Conservation (phyloP, 2,113 vertebrate species). For the Prinia subflava region DNA sequence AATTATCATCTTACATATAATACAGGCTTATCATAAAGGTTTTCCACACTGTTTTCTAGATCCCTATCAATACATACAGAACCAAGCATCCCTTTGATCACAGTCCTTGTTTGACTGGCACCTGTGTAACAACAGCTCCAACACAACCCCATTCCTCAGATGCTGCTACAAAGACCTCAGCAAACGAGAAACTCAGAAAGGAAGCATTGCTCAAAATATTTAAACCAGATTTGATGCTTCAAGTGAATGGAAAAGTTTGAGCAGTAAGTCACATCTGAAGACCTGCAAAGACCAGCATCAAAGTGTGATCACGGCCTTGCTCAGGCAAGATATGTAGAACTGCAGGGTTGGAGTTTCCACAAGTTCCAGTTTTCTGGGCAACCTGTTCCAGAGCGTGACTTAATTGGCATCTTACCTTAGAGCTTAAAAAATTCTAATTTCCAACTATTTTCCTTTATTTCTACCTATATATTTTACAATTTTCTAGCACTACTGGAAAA, state of each 20-base stretch:
- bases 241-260: slow-evolving; percentile 54
- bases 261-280: slow-evolving; percentile 1
- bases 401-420: not conserved
- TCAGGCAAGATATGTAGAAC: not conserved
- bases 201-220: slow-evolving; percentile 71
- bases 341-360: not conserved
- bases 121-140: slow-evolving; percentile 4
- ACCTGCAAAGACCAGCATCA: not conserved
- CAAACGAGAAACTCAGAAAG: slow-evolving; percentile 62
- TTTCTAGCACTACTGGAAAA: not conserved
- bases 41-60: not conserved
- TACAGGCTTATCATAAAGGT: not conserved
- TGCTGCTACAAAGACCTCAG: slow-evolving; percentile 66
- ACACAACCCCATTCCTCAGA: slow-evolving; percentile 64
- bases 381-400: slow-evolving; percentile 47
- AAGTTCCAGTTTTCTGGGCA: not conserved
- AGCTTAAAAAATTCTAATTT: not conserved
- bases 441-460: slow-evolving; percentile 38
- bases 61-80: not conserved
- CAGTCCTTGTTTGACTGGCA: slow-evolving; percentile 8
- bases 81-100: slow-evolving; percentile 17
- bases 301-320: not conserved
- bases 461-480: not conserved
- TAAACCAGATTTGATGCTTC: slow-evolving; percentile 74
- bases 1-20: not conserved